Base-by-base conservation (phyloP, 1,140 invertebrate species). In the Eueides isabella region DNA sequence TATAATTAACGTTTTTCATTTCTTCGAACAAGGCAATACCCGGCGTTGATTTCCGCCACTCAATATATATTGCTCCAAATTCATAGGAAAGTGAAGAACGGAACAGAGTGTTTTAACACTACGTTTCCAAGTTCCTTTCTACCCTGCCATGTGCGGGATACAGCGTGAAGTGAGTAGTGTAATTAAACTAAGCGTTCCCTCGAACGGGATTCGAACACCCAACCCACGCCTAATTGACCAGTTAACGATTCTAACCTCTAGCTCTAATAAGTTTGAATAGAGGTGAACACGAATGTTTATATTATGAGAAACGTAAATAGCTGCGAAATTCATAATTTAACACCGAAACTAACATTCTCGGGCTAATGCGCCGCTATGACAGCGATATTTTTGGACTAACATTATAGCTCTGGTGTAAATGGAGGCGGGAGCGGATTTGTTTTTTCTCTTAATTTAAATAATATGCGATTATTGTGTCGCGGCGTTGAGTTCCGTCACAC, bases 261-360 rank as follows among this genome's bases (percentile, higher is more conserved):
- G 26, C 26, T 55, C 3, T 11, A 26, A 55, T 23, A 12, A 12
- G 0, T 55, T 23, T 3, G n/a, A 4, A 55, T 7, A 55, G 48
- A 55, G 48, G 48, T 55, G 48, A 55, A 23, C 48, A 9, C 3
- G 26, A 55, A 35, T 69, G 44, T 61, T 61, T 61, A 61, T 31
- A 23, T 33, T 61, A 61, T 61, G 48, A 31, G n/a, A 55, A 28
- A 68, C 71, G 33, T 61, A 73, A 70, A 77, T 76, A 76, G 74
- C 48, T 1, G 19, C 19, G 38, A 67, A 55, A 73, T 68, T 68
- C 65, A 73, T 68, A 73, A 68, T 63, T 72, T 67, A n/a, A 41
- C 31, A 61, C 41, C 23, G 9, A 66, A 66, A 31, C 41, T 9
- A 67, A 48, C 66, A 55, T 29, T 48, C 30, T 7, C 4, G 29